phyloP scores from a whole-genome alignment of 1,140 invertebrate species.

The Euwallacea similis region DNA sequence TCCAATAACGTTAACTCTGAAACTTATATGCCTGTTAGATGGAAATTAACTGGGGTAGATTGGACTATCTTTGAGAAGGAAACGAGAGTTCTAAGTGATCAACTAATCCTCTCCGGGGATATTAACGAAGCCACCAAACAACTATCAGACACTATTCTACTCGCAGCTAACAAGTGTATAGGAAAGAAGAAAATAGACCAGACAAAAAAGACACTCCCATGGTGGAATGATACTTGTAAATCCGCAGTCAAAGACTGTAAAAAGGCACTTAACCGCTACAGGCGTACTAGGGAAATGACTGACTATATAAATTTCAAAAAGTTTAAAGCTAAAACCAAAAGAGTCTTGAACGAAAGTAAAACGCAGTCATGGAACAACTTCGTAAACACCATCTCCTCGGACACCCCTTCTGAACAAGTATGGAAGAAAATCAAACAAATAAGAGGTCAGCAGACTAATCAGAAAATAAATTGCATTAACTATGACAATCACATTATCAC shows the following conservation, averaged over 20 bases:
- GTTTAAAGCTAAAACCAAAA: conserved; percentile 18
- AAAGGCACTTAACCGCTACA: conserved; percentile 21
- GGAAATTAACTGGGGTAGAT: conserved; percentile 18
- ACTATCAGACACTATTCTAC: conserved; percentile 1
- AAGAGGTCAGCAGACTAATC: conserved; percentile 13
- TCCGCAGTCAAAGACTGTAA: conserved; percentile 20
- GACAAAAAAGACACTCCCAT: conserved; percentile 16
- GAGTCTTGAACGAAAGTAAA: conserved; percentile 24
- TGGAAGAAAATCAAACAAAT: conserved; percentile 19
- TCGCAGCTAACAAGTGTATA: conserved; percentile 10
- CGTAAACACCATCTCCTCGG: conserved; percentile 8
- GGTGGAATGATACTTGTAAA: conserved; percentile 28
- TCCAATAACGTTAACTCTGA: conserved; percentile 9
- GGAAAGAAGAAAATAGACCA: conserved; percentile 11
- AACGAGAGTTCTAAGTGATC: neutral
- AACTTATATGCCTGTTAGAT: neutral
- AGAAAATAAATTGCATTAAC: conserved; percentile 9
- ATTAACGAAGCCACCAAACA: conserved; percentile 6
- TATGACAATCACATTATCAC: conserved; percentile 9
- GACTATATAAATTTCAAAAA: conserved; percentile 27
- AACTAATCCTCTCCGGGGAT: neutral
- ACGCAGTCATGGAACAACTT: conserved; percentile 12
- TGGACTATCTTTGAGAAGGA: conserved; percentile 16
- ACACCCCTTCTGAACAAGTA: conserved; percentile 10
- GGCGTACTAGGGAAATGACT: conserved; percentile 4